A percentile compares a stretch with the other conserved stretches of the same genome.
Conservation (phyloP, 2,797 vertebrate genomes). For the Pipistrellus pipistrellus region DNA sequence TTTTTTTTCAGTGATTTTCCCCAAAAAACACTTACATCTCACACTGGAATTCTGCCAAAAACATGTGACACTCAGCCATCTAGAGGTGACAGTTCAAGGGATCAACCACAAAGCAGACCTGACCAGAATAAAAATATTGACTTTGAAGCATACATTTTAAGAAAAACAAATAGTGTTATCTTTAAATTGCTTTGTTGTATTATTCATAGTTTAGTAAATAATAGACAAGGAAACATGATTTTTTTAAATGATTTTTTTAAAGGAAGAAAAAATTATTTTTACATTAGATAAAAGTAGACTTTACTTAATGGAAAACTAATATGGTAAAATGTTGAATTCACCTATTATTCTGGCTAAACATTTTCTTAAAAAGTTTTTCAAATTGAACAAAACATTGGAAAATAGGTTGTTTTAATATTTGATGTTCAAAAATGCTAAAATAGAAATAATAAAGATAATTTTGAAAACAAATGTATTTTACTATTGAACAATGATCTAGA, state of each 20-base stretch:
- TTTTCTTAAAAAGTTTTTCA: not conserved
- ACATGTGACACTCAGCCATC: not conserved
- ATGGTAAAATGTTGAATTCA: not conserved
- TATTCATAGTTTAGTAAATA: not conserved
- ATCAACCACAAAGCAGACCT: constrained; percentile 1
- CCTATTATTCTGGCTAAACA: not conserved
- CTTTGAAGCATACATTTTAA: not conserved
- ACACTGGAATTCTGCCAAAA: constrained; percentile 44
- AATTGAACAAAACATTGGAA: constrained; percentile 25
- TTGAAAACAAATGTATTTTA: not conserved
- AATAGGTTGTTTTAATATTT: not conserved
- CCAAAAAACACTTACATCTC: constrained; percentile 4
- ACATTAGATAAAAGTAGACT: not conserved
- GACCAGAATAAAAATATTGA: constrained; percentile 21
- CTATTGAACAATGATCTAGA: not conserved
- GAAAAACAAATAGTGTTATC: not conserved
- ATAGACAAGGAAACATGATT: not conserved
- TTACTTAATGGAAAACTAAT: not conserved
- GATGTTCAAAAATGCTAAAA: not conserved
- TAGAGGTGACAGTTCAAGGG: constrained; percentile 2
- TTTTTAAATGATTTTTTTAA: not conserved
- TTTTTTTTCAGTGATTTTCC: constrained; percentile 1
- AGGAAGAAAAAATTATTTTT: not conserved
- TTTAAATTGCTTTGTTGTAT: not conserved
- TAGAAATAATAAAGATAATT: not conserved